phyloP scores from a whole-genome alignment of 2,797 vertebrate species.

The Podargus strigoides region DNA sequence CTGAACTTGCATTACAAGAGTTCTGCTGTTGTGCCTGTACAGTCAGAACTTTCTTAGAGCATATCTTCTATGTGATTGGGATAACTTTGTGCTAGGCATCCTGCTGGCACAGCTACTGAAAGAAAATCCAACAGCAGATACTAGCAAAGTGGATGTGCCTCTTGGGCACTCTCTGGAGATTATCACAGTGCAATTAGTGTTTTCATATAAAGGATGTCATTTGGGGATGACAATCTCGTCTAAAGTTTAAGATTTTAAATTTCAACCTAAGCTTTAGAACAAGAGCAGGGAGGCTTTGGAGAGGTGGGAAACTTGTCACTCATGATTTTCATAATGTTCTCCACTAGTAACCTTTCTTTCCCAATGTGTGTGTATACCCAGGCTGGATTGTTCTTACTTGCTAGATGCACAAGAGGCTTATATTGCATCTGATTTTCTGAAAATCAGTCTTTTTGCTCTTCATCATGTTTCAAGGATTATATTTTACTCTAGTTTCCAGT shows the following conservation, averaged over 20 bases:
- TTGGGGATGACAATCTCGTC: neutral
- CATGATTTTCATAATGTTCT: neutral
- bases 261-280: neutral
- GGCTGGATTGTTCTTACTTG: neutral
- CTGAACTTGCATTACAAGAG: neutral
- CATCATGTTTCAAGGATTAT: neutral
- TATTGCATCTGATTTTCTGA: neutral
- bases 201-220: neutral
- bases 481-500: neutral
- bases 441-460: neutral
- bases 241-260: neutral
- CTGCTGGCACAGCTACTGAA: neutral
- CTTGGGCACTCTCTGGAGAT: neutral
- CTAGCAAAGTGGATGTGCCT: neutral
- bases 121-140: neutral
- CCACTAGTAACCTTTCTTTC: neutral
- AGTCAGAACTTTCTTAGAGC: neutral
- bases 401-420: neutral
- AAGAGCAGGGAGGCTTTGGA: neutral
- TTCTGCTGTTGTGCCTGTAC: neutral
- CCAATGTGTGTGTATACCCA: rapidly evolving
- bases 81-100: neutral
- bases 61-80: neutral
- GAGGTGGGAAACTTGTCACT: neutral
- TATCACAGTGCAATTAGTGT: neutral